phyloP scores from a whole-genome alignment of 2,113 vertebrate species.

The Conger conger region DNA sequence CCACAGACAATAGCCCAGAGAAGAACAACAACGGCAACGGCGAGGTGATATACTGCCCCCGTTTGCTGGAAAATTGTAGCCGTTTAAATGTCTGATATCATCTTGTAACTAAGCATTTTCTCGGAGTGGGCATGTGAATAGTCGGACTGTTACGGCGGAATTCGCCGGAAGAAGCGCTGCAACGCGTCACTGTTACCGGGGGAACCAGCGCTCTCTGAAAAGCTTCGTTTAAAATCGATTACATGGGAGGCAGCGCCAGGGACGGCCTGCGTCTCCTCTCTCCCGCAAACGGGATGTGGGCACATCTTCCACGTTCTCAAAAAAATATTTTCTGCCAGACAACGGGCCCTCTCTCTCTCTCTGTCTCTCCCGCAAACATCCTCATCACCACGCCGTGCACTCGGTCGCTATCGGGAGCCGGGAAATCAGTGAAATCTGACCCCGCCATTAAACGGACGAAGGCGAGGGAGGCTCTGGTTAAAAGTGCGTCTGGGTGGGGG shows the following conservation, averaged over 20 bases:
- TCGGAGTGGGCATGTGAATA: background rate
- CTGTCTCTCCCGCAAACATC: no score
- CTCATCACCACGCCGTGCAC: no score
- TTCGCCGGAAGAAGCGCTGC: background rate
- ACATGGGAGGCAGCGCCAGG: background rate
- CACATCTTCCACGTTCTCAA: background rate
- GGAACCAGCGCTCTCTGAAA: conserved; percentile 1
- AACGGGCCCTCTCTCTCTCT: background rate
- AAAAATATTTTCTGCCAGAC: background rate
- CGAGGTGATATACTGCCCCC: background rate
- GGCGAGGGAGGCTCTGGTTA: background rate
- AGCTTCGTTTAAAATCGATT: conserved; percentile 16
- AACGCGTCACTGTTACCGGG: background rate
- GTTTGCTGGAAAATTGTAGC: background rate
- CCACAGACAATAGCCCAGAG: background rate
- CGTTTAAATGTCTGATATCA: background rate
- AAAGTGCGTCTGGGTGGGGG: background rate
- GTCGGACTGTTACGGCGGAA: background rate
- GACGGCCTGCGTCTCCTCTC: background rate
- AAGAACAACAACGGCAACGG: background rate
- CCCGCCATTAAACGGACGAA: background rate
- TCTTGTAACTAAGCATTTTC: background rate
- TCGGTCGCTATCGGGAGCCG: background rate
- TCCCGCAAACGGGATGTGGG: background rate
- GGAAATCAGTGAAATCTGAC: background rate